Base-by-base conservation (phyloP, 2,797 vertebrate genomes). In the Lithobates sylvaticus region DNA sequence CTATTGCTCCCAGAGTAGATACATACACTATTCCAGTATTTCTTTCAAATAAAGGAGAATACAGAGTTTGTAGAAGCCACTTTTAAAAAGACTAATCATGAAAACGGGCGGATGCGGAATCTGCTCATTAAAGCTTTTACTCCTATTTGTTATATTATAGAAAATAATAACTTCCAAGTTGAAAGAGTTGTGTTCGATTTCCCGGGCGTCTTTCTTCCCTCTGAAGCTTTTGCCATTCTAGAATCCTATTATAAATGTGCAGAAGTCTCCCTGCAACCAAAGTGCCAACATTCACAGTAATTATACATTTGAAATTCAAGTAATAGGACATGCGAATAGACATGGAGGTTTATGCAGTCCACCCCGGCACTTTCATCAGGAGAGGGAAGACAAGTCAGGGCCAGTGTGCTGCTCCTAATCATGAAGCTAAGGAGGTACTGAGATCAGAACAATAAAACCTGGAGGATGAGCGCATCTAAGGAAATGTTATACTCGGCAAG, bases 271-370 rank as follows among this genome's bases (percentile, higher is more conserved):
- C 86, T 84, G 74, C 86, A 90, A 88, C 89, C 81, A 86, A 87
- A 69, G 47, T 89, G 90, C 83, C 65, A 88, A 75, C 89, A 92
- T 89, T 78, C 83, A 29, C 84, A 90, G 88, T 89, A 90, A 90
- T 92, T 92, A 90, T 90, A 82, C 84, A 84, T 75, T 71, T 89
- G 85, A 88, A 89, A 89, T 89, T 71, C 83, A 89, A 78, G 86
- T 91, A 84, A 89, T 36, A 89, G 12, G 50, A 86, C 82, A 75
- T 75, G 71, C 89, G 88, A 90, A 86, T 65, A 88, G 72, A 84
- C 89, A 91, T 89, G 72, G 39, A 68, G 88, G 54, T 90, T 92
- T 89, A 81, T 88, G 47, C 89, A 87, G 86, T 89, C 79, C 58
- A 90, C 70, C 69, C 77, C 67, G 90, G 75, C 86, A 64, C 73